Base-by-base conservation (phyloP, 2,113 vertebrate genomes). In the Synodontis membranacea region DNA sequence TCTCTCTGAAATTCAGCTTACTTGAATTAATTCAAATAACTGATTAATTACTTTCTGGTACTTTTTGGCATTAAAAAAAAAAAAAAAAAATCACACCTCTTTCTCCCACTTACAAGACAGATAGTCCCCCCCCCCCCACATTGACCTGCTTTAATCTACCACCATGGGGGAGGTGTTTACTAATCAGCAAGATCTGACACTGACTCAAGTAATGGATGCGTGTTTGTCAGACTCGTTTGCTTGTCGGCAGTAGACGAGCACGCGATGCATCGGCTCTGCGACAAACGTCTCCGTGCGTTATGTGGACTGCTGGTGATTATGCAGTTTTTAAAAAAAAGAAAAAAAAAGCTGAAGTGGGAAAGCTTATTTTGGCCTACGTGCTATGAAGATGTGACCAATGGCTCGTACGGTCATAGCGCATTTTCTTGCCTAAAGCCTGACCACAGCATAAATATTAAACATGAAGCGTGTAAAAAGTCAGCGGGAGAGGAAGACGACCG, bases 191-290 rank as follows among this genome's bases (percentile, higher is more conserved):
- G 78, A 46, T 39, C 68, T 48, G 74, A 46, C 15, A 9, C 14
- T 39, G 75, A 25, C 64, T 70, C 82, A n/a, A n/a, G 74, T 74
- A 84, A 80, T 88, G 58, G 82, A 79, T 80, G 1, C 17, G 8
- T 50, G 44, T 52, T 17, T 66, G 64, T 76, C 85, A 87, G 48
- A 89, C 88, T 90, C 88, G 91, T 93, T 89, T 88, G 64, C 85
- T 88, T 88, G 91, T 50, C 5, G 52, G 82, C 28, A 48, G 21
- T 14, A 19, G 39, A n/a, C 8, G 39, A n/a, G 1, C n/a, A 25
- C 3, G 23, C 25, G 28, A 21, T 52, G 19, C 39, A 80, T 21
- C 14, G 46, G n/a, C 50, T 19, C 17, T 9, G 3, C 31, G 44
- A 1, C 60, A 25, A 21, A 64, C 15, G 21, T 50, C 48, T n/a